Evolutionary conservation across 2,888 invertebrate species (phyloP).

Genomic region (Acanthacorydalis orientalis): DNA sequence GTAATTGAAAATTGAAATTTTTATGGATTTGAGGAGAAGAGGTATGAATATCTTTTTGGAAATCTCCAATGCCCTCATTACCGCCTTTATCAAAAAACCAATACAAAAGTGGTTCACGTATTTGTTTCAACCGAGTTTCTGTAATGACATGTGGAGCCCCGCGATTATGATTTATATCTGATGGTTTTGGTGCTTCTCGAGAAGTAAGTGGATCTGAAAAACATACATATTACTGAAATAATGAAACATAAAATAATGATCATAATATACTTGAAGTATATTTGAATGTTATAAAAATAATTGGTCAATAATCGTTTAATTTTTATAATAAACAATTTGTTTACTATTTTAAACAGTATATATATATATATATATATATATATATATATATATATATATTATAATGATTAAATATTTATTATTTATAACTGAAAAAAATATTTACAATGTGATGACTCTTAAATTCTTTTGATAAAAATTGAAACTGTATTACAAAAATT

Average conservation of each 20-base stretch:
- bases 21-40: slow-evolving; percentile 77
- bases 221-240: background rate
- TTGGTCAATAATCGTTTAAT: no score
- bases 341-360: no score
- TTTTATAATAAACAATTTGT: no score
- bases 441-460: no score
- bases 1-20: slow-evolving; percentile 82
- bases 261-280: no score
- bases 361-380: no score
- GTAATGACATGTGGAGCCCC: slow-evolving; percentile 47
- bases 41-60: slow-evolving; percentile 65
- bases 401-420: no score
- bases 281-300: no score
- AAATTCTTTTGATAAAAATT: no score
- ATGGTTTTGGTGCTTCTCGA: slow-evolving; percentile 28
- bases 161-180: slow-evolving; percentile 33
- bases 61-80: slow-evolving; percentile 55
- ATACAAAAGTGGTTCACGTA: slow-evolving; percentile 64
- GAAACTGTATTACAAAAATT: no score
- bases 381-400: no score
- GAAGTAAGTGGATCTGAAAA: slow-evolving; percentile 24
- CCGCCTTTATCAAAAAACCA: slow-evolving; percentile 73
- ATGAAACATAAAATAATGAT: background rate
- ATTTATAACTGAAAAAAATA: no score
- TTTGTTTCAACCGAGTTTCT: slow-evolving; percentile 43